phyloP scores from a whole-genome alignment of 2,113 vertebrate species.

The Chelonoidis abingdonii region DNA sequence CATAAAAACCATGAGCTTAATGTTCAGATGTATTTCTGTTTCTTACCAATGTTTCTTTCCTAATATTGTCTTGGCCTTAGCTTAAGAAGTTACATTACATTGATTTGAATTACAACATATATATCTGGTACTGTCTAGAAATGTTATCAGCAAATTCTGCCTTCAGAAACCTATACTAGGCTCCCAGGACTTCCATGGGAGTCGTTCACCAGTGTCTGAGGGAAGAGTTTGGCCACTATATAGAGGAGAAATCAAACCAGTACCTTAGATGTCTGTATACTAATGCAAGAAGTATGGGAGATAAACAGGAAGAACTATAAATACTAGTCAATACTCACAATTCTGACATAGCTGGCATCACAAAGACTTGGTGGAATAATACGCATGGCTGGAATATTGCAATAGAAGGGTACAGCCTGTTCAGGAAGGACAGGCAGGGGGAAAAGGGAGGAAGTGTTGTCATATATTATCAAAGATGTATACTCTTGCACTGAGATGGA shows the following conservation, averaged over 20 bases:
- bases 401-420: not conserved
- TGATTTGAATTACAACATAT: not conserved
- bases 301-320: not conserved
- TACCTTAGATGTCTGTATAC: too few relatives aligned
- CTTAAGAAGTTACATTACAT: not conserved
- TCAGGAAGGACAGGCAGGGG: not conserved
- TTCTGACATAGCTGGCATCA: not conserved
- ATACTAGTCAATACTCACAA: not conserved
- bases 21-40: not conserved
- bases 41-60: not conserved
- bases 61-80: not conserved
- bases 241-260: not conserved
- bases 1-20: not conserved
- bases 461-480: not conserved
- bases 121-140: not conserved
- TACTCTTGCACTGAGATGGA: not conserved
- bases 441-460: not conserved
- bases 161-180: not conserved
- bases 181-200: not conserved
- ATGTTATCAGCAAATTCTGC: not conserved
- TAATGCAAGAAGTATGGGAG: not conserved
- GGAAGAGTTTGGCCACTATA: conserved; percentile 3
- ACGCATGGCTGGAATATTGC: not conserved
- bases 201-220: not conserved
- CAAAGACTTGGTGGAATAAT: not conserved